A percentile compares a stretch with the other conserved stretches of the same genome.
Evolutionary conservation across 2,797 vertebrate species (phyloP).

Genomic region (Danio choprae): DNA sequence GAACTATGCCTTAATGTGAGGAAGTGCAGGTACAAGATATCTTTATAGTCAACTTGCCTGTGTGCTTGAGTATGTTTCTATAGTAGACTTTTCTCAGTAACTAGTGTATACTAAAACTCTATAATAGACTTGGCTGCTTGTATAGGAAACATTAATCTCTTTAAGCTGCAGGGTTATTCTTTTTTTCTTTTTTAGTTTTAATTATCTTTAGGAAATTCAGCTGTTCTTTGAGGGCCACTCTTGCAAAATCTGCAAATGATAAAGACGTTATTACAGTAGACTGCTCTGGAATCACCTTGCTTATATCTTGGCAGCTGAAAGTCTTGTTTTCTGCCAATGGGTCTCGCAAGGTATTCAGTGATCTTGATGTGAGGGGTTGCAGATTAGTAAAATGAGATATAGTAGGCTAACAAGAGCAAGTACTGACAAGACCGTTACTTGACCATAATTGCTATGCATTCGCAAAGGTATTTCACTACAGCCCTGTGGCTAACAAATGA

Average conservation of each 20-base stretch:
- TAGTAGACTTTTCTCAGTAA: background rate
- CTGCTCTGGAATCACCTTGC: background rate
- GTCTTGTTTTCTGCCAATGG: background rate
- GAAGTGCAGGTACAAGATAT: background rate
- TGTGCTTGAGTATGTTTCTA: background rate
- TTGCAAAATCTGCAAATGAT: background rate
- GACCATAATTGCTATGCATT: background rate
- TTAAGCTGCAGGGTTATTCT: background rate
- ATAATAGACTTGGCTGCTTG: background rate
- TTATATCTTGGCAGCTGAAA: background rate
- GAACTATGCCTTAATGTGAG: background rate
- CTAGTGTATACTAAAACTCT: background rate
- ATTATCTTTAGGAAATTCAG: background rate
- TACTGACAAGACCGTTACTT: conserved; percentile 23
- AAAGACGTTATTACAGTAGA: conserved; percentile 3
- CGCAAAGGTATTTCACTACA: conserved; percentile 2
- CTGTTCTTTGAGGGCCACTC: background rate
- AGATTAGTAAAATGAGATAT: background rate
- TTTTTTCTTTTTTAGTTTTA: background rate
- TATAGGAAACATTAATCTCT: background rate
- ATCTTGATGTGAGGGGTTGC: background rate
- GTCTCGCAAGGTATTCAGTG: background rate
- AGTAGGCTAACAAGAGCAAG: conserved; percentile 13
- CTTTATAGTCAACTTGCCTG: background rate
- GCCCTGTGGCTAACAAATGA: background rate